Evolutionary conservation across 2,113 vertebrate genomes (phyloP).

Genomic region (Gymnogyps californianus): DNA sequence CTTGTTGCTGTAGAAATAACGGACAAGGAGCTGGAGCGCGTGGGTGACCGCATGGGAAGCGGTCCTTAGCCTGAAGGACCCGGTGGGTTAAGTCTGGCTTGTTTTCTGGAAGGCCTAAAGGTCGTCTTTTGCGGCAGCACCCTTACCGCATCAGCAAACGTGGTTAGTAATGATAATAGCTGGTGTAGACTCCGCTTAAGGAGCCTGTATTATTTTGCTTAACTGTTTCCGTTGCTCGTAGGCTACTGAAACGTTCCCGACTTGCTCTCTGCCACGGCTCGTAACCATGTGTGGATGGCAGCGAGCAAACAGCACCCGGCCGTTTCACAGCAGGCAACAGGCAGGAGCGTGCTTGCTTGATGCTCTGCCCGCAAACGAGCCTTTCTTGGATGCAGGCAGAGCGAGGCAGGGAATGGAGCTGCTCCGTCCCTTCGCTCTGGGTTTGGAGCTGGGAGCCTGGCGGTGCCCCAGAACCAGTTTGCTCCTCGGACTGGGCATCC

Average conservation of each 20-base stretch:
- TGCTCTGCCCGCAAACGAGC: neutral
- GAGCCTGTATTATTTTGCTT: neutral
- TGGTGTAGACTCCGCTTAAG: neutral
- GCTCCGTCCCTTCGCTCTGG: neutral
- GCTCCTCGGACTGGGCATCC: neutral
- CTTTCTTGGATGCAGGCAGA: neutral
- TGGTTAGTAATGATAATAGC: neutral
- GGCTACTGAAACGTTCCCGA: neutral
- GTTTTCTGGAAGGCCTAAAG: neutral
- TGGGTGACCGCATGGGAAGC: neutral
- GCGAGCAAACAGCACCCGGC: neutral
- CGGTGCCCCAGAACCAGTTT: neutral
- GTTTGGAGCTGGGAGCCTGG: neutral
- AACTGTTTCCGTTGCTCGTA: neutral
- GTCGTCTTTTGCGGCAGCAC: neutral
- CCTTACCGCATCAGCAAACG: fast-evolving
- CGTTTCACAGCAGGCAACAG: neutral
- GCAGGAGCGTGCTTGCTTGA: neutral
- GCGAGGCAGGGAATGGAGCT: neutral
- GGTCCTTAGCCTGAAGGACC: neutral
- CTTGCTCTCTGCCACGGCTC: neutral
- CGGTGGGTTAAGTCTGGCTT: neutral
- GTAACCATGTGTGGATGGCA: fast-evolving
- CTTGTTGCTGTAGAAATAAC: neutral
- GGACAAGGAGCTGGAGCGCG: neutral